These are phyloP conservation scores for Epizoanthus rinbou DNA, from an alignment of 92 coral and sea anemone species.

Conservation along the genomic window DNA sequence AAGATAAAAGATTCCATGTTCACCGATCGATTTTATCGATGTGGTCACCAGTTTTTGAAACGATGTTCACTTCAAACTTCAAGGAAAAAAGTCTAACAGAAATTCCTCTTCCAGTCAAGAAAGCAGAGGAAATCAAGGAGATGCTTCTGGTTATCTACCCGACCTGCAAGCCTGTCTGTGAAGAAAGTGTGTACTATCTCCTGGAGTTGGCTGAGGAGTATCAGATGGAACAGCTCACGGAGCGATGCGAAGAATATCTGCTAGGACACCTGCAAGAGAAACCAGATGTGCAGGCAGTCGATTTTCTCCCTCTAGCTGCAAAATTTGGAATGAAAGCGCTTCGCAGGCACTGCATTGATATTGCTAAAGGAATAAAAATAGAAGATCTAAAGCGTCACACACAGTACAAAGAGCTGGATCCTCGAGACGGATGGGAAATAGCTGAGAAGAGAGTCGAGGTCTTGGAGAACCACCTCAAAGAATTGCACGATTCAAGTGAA, in stretches of 20 bases:
- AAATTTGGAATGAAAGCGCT: too few relatives aligned
- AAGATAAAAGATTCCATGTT: conserved; percentile 65
- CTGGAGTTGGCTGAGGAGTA: not conserved
- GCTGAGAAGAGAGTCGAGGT: conserved; percentile 73
- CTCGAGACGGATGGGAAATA: conserved; percentile 59
- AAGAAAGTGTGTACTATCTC: too few relatives aligned
- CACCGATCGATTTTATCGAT: conserved; percentile 70
- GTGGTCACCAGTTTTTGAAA: conserved; percentile 88
- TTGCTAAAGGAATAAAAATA: conserved; percentile 68
- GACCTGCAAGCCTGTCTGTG: conserved; percentile 13
- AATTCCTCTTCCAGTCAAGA: conserved; percentile 63
- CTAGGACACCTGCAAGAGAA: too few relatives aligned
- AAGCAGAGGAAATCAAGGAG: conserved; percentile 67
- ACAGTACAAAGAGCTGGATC: conserved; percentile 64
- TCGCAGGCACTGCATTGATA: not conserved
- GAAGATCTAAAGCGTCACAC: conserved; percentile 69
- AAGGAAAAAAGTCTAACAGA: conserved; percentile 58
- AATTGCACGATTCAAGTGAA: too few relatives aligned
- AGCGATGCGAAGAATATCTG: too few relatives aligned
- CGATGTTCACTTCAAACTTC: conserved; percentile 54
- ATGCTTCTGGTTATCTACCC: conserved; percentile 75
- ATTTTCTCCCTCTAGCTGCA: too few relatives aligned
- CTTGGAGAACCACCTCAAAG: conserved; percentile 44
- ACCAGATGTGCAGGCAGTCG: too few relatives aligned
- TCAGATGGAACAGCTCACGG: too few relatives aligned